Evolutionary conservation across 2,113 vertebrate species (phyloP), one percentile per base, ranked within the genome.

Genomic region (Rhagologus leucostigma): DNA sequence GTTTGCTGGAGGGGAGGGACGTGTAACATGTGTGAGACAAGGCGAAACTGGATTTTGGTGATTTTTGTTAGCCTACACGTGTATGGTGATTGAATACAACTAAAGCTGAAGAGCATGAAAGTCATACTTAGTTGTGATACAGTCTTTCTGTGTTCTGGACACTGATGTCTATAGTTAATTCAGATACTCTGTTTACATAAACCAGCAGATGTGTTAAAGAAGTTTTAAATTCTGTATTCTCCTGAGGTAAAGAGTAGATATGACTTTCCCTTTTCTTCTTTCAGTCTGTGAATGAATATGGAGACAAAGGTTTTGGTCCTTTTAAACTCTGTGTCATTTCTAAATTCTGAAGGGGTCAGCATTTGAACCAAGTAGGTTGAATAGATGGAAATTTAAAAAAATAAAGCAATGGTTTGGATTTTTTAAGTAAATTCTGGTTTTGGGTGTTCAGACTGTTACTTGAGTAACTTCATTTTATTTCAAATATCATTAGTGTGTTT

Each of bases 381-480:
- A 47, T 41, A 60, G 57, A 52, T 52, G 26, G 46, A 57, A 94
- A 46, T 64, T 6, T 64, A 5, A 60, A 76, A 67, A 64, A 62
- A 16, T 35, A 27, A 49, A 46, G 7, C 33, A 62, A 10, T n/a
- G 3, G 1, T 64, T 74, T 32, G 14, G 1, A 0, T 8, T 62
- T 74, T 64, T 57, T 6, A 55, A 83, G 33, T 64, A 74, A 76
- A 50, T 77, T 80, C 84, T 77, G 29, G 14, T 1, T 86, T 85
- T 53, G 37, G 26, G 5, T 94, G 50, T 41, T 92, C 35, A 84
- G 71, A 75, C 67, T 83, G 24, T 91, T 90, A 35, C 29, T 89
- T 75, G 23, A 90, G 32, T 65, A 74, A 53, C 56, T 89, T 96
- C 3, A 3, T 74, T 90, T 88, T 84, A 74, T 89, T 92, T 88